These are phyloP conservation scores for Microchrysa polita DNA, from an alignment of 2,888 invertebrate species.

Conservation along the genomic window DNA sequence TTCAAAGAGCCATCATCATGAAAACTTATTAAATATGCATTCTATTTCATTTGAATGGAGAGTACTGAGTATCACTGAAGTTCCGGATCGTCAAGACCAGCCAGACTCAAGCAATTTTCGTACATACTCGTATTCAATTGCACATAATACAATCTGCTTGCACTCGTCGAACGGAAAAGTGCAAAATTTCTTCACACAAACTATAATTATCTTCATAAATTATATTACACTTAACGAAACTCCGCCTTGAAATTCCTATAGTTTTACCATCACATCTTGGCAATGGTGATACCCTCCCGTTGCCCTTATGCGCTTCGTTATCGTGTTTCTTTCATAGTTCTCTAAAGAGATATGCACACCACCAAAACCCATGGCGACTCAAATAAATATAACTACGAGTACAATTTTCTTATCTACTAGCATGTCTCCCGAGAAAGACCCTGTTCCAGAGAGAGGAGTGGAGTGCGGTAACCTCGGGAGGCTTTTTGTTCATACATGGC, in stretches of 20 bases:
- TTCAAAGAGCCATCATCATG: slow-evolving; percentile 21
- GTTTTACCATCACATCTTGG: slow-evolving; percentile 15
- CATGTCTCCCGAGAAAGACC: not conserved
- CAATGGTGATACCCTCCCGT: not conserved
- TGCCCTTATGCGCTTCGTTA: too few species aligned
- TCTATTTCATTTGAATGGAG: slow-evolving; percentile 10
- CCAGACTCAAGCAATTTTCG: slow-evolving; percentile 16
- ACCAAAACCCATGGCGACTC: too few species aligned
- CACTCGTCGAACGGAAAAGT: slow-evolving; percentile 31
- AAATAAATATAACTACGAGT: too few species aligned
- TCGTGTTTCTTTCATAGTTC: too few species aligned
- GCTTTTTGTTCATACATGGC: not conserved
- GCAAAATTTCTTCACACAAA: slow-evolving; percentile 36
- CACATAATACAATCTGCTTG: slow-evolving; percentile 36
- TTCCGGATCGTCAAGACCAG: not conserved
- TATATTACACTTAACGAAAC: slow-evolving; percentile 32
- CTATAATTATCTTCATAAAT: slow-evolving; percentile 40
- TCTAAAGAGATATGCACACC: too few species aligned
- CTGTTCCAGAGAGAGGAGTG: not conserved
- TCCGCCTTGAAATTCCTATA: slow-evolving; percentile 37
- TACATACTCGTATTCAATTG: slow-evolving; percentile 4
- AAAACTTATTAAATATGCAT: slow-evolving; percentile 18
- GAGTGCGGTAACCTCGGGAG: too few species aligned
- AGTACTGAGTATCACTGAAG: not conserved
- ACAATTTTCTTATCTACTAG: slow-evolving; percentile 39